Percentiles rank a stretch among this genome's conserved stretches.
phyloP scores from a whole-genome alignment of 1,140 invertebrate genomes.

The Calosoma granatense region DNA sequence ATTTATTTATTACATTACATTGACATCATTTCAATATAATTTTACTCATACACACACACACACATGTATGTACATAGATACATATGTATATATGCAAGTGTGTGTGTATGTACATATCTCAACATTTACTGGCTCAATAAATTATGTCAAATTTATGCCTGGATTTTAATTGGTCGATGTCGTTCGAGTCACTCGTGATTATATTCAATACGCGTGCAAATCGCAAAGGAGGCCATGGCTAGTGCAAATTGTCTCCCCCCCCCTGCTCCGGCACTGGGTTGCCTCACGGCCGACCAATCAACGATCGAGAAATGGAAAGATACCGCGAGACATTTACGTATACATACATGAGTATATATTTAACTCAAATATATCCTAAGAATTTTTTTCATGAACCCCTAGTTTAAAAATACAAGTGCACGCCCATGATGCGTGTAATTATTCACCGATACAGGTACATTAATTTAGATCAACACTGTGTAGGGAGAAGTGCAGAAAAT shows the following conservation, averaged over 20 bases:
- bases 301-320: no score
- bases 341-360: no score
- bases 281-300: no score
- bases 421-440: no score
- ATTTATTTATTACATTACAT: slow-evolving; percentile 1
- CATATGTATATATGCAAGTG: slow-evolving; percentile 8
- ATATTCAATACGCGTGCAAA: background rate
- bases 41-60: slow-evolving; percentile 6
- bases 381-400: no score
- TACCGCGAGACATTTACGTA: no score
- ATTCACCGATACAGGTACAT: no score
- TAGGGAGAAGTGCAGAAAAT: no score
- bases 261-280: no score
- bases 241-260: background rate
- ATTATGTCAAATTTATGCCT: background rate
- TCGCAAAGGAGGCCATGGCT: slow-evolving; percentile 3
- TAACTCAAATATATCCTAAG: no score
- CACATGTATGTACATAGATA: slow-evolving; percentile 9
- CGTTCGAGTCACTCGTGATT: background rate
- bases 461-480: no score
- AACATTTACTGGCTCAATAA: slow-evolving; percentile 6
- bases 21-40: slow-evolving; percentile 5
- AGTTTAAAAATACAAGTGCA: no score
- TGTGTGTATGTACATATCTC: slow-evolving; percentile 5
- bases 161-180: slow-evolving; percentile 5